Evolutionary conservation across 2,888 invertebrate genomes (phyloP), one percentile per base, ranked within the genome.

Genomic region (Xestia c-nigrum): DNA sequence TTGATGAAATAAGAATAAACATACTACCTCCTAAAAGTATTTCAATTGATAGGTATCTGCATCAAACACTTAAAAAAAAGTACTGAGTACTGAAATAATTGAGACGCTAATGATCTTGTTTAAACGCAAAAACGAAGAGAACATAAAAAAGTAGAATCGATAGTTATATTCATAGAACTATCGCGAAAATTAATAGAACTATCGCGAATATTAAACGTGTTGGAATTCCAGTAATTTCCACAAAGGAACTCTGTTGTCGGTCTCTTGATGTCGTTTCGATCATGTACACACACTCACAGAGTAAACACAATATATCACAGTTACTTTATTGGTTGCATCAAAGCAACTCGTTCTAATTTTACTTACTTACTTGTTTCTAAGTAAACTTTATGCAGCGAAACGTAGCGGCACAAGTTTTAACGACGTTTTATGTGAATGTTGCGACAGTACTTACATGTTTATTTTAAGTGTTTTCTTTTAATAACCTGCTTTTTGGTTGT

Each of bases 311-410:
- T 82, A 72, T 66, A 81, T 70, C 52, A 80, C 57, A 70, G 21
- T 67, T 76, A 73, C 63, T 81, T 72, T 76, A 76, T 75, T 69
- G 38, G 63, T 71, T 74, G 81, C 86, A 85, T 79, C 80, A 85
- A 87, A 85, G 80, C 76, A 68, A 74, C 73, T 72, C 68, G 47
- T 72, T 67, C 78, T 78, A 71, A 78, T 81, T 82, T 82, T 82
- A 74, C 59, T 74, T 67, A 66, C 76, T 70, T 47, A 77, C 75
- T 77, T 74, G 69, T 82, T 74, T 72, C 66, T 81, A 68, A 79
- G 82, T 69, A 67, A 82, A 85, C 66, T 85, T 77, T 74, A 72
- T 80, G 80, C 75, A 77, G 31, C 50, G 72, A 40, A 78, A 71
- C 69, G 43, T 40, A 74, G 50, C 72, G 40, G 67, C 68, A 73